Percentiles rank a stretch among this genome's conserved stretches.
Evolutionary conservation across 2,797 vertebrate genomes (phyloP).

Genomic region (Tenualosa ilisha): DNA sequence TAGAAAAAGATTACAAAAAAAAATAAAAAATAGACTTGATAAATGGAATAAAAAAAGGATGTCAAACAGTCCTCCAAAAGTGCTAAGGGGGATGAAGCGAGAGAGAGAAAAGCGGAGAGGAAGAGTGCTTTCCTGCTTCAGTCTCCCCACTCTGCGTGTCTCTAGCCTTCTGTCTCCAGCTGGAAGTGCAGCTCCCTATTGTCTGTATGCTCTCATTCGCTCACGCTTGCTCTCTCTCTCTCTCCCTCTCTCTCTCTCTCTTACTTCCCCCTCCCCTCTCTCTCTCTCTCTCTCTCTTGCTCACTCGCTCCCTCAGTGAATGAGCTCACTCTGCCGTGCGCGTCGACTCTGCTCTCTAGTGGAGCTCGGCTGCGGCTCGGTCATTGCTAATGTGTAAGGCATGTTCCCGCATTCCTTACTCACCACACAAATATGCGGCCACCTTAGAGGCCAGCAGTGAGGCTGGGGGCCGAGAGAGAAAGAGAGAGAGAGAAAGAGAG

Average conservation of each 20-base stretch:
- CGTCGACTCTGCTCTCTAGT: conserved; percentile 53
- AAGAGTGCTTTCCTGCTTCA: conserved; percentile 3
- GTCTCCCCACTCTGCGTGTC: conserved; percentile 29
- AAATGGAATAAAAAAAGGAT: neutral
- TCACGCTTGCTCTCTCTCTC: conserved; percentile 40
- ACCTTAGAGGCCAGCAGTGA: conserved; percentile 70
- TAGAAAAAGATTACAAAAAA: neutral
- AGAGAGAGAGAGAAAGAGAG: conserved; percentile 46
- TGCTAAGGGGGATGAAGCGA: neutral
- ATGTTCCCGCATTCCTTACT: conserved; percentile 93
- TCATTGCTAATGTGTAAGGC: conserved; percentile 92
- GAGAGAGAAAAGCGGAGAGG: neutral
- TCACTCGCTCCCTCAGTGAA: conserved; percentile 31
- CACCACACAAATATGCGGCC: conserved; percentile 86
- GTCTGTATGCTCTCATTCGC: conserved; percentile 51
- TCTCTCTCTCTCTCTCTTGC: conserved; percentile 51
- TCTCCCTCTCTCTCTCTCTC: conserved; percentile 40
- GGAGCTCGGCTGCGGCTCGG: conserved; percentile 72
- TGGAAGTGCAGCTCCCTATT: conserved; percentile 48
- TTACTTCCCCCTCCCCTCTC: conserved; percentile 55
- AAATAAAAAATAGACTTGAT: neutral
- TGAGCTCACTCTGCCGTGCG: conserved; percentile 49
- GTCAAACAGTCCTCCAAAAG: neutral
- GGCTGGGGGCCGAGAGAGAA: conserved; percentile 40
- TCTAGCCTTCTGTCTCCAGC: conserved; percentile 48